Evolutionary conservation across 1,140 invertebrate genomes (phyloP), one percentile per base, ranked within the genome.

Genomic region (Notospermus geniculatus): DNA sequence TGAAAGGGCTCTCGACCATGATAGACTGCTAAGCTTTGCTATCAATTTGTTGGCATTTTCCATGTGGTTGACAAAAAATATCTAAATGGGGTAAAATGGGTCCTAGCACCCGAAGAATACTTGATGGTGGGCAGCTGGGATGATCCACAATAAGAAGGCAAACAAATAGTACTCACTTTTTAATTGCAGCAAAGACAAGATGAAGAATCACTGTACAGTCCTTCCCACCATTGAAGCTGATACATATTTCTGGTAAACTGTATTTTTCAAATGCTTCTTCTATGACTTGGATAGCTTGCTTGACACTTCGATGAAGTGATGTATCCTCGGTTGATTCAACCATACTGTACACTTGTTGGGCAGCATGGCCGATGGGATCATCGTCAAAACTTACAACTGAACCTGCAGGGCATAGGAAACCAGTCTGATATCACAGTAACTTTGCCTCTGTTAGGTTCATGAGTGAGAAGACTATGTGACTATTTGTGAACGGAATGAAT

Each of bases 151-250:
- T n/a, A 55, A 19, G 2, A 22, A 28, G 27, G 1, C 25, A 41
- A 36, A 36, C 4, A 15, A 36, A 36, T 25, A 1, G 13, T 53
- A 63, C 62, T 62, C 73, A 72, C 61, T 85, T 84, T 68, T 84
- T 82, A 36, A 89, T 76, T 23, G 91, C 79, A 7, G 86, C 84
- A 69, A 88, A 80, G 27, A 86, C 83, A 28, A 97, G 77, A 80
- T 97, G 91, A 57, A 97, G 81, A 19, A 97, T 82, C 0, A 89
- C 91, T 1, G 93, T 96, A 76, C 95, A 98, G 82, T 98, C 96
- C 83, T 98, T 98, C 7, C 96, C 96, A 28, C 96, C 95, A 81
- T 98, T 98, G 73, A 97, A 98, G 59, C 91, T 91, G 32, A 98
- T 73, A 73, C 93, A 93, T 50, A 93, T 77, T 79, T 93, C 87